A percentile compares a stretch with the other conserved stretches of the same genome.
Conservation (phyloP, 2,888 invertebrate genomes). For the Athrips mouffetella region DNA sequence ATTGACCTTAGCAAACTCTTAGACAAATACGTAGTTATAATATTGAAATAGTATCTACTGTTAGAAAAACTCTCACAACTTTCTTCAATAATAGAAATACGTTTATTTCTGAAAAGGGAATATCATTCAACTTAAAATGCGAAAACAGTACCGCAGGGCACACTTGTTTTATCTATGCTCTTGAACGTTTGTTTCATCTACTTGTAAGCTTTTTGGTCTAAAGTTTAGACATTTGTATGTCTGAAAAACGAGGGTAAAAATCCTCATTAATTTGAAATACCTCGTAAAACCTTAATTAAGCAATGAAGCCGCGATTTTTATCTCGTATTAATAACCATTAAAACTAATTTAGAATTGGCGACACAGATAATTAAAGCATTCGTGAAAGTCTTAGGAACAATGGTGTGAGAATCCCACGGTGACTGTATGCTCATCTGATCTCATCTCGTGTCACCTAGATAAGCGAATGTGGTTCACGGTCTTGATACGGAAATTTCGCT, state of each 20-base stretch:
- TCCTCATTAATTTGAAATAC: neutral
- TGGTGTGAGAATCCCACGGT: constrained; percentile 60
- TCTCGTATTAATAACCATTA: constrained; percentile 50
- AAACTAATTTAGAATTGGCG: constrained; percentile 64
- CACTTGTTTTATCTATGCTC: too few species aligned
- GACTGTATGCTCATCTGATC: constrained; percentile 21
- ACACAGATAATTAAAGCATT: constrained; percentile 67
- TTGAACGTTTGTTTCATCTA: too few species aligned
- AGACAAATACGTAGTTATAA: too few species aligned
- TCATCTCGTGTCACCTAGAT: constrained; percentile 59
- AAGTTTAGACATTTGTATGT: neutral
- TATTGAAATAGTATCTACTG: too few species aligned
- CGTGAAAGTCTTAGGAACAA: constrained; percentile 67
- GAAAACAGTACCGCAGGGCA: too few species aligned
- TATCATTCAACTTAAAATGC: too few species aligned
- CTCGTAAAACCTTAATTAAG: constrained; percentile 12
- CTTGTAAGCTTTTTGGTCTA: too few species aligned
- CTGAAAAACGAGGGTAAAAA: neutral
- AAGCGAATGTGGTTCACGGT: constrained; percentile 53
- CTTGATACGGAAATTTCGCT: constrained; percentile 21
- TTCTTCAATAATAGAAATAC: too few species aligned
- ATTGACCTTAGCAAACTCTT: too few species aligned
- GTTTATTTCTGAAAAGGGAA: too few species aligned
- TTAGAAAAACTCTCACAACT: too few species aligned
- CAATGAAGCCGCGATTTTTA: constrained; percentile 17